A percentile compares a stretch with the other conserved stretches of the same genome.
Conservation (phyloP, 1,140 invertebrate species). For the Cryptotermes secundus region DNA sequence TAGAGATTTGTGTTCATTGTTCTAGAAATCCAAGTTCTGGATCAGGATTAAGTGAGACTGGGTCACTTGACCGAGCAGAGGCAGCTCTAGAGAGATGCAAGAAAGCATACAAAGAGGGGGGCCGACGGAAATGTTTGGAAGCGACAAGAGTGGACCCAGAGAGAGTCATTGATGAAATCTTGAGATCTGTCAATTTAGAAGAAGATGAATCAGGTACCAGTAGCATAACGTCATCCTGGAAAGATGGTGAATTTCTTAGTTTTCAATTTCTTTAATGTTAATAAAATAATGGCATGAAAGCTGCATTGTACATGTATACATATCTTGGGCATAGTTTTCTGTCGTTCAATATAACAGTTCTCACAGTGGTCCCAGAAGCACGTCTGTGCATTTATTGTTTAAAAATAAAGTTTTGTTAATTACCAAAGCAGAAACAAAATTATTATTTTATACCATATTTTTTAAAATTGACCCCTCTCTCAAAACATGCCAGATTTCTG, state of each 20-base stretch:
- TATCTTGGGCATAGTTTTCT: too few species aligned
- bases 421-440: too few species aligned
- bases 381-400: too few species aligned
- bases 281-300: too few species aligned
- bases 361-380: too few species aligned
- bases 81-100: constrained; percentile 72
- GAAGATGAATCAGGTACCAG: constrained; percentile 62
- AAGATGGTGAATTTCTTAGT: not conserved
- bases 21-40: constrained; percentile 76
- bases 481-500: too few species aligned
- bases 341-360: too few species aligned
- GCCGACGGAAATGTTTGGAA: constrained; percentile 61
- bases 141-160: constrained; percentile 83
- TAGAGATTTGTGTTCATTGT: constrained; percentile 33
- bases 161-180: constrained; percentile 83
- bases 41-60: constrained; percentile 72
- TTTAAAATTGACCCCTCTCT: too few species aligned
- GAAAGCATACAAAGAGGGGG: constrained; percentile 59
- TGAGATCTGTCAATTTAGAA: constrained; percentile 83
- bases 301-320: too few species aligned
- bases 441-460: too few species aligned
- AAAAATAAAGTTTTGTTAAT: too few species aligned
- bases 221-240: not conserved
- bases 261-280: too few species aligned
- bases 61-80: constrained; percentile 77